Evolutionary conservation across 2,888 invertebrate species (phyloP).

Genomic region (Conus canariensis): DNA sequence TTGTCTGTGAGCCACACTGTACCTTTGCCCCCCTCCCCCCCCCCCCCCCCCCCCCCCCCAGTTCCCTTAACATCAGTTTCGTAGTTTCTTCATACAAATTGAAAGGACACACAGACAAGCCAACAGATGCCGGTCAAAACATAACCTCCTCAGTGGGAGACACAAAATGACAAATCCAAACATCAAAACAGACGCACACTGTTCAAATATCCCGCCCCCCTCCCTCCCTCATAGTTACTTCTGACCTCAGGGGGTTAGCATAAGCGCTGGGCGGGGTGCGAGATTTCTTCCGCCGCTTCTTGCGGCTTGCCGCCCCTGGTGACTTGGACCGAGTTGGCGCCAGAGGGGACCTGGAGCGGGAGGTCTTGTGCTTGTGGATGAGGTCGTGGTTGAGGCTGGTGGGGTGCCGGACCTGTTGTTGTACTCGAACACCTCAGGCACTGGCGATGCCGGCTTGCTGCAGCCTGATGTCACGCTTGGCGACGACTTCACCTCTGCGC

Average conservation of each 20-base stretch:
- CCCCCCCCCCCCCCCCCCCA: no score
- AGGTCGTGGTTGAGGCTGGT: neutral
- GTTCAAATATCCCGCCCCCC: neutral
- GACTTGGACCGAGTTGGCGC: conserved; percentile 29
- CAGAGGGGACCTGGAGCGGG: conserved; percentile 45
- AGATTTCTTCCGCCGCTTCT: conserved; percentile 49
- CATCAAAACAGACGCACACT: neutral
- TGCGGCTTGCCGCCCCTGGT: conserved; percentile 33
- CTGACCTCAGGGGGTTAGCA: conserved; percentile 57
- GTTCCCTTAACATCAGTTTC: no score
- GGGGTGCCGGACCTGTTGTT: conserved; percentile 43
- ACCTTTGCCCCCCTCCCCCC: no score
- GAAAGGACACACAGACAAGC: no score
- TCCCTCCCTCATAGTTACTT: neutral
- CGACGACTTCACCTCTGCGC: conserved; percentile 14
- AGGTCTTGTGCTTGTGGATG: conserved; percentile 28
- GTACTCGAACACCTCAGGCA: conserved; percentile 53
- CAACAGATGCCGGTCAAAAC: no score
- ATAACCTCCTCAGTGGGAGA: no score
- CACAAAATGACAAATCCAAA: no score
- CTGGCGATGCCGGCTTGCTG: conserved; percentile 54
- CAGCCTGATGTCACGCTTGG: conserved; percentile 45
- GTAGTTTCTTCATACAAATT: no score
- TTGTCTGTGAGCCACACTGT: no score
- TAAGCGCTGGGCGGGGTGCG: conserved; percentile 68